Evolutionary conservation across 2,888 invertebrate species (phyloP).

Genomic region (Polymixis lichenea): DNA sequence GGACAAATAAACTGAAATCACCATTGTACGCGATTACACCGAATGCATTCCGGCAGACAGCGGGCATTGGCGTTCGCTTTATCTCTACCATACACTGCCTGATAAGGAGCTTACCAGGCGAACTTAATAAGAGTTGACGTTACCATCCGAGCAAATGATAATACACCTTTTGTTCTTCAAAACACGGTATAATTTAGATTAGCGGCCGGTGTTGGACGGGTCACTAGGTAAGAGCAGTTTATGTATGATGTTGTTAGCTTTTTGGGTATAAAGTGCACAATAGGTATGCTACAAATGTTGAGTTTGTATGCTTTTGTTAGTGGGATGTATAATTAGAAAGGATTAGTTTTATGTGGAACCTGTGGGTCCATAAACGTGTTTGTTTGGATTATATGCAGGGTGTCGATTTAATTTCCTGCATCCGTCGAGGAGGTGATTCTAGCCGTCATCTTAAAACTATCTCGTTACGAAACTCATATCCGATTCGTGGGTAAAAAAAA

Average conservation of each 20-base stretch:
- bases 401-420: no score
- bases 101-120: conserved; percentile 88
- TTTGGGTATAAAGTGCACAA: conserved; percentile 78
- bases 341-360: conserved; percentile 25
- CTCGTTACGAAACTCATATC: no score
- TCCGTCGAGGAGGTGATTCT: no score
- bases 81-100: conserved; percentile 88
- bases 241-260: conserved; percentile 76
- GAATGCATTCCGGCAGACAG: conserved; percentile 81
- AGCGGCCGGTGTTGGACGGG: conserved; percentile 65
- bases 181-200: conserved; percentile 80
- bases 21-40: conserved; percentile 77
- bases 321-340: conserved; percentile 52
- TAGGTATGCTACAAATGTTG: conserved; percentile 73
- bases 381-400: background rate
- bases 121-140: conserved; percentile 87
- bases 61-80: conserved; percentile 85
- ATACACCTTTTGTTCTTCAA: conserved; percentile 74
- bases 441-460: no score
- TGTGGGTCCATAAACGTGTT: background rate
- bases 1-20: conserved; percentile 56
- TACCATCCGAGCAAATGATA: conserved; percentile 71
- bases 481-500: no score
- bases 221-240: conserved; percentile 77
- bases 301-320: conserved; percentile 63